Conservation (phyloP, 2,888 invertebrate genomes). For the Synanthedon myopaeformis region DNA sequence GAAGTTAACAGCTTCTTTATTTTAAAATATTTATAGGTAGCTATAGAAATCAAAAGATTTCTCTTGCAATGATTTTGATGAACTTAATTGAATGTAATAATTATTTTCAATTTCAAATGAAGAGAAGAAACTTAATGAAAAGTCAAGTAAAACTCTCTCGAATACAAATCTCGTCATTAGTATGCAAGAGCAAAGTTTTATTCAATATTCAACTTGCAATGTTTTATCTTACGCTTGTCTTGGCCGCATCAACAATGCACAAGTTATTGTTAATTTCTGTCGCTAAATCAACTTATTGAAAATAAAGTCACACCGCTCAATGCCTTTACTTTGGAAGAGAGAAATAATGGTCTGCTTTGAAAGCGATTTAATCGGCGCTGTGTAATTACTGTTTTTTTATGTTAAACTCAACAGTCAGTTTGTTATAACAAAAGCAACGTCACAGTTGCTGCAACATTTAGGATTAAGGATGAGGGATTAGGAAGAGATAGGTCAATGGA, state of each 20-base stretch:
- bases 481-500: too few relatives aligned
- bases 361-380: too few relatives aligned
- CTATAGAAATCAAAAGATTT: conserved; percentile 9
- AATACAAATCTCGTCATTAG: conserved; percentile 66
- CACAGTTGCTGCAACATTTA: too few relatives aligned
- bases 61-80: conserved; percentile 19
- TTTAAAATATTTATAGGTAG: not conserved
- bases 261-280: conserved; percentile 38
- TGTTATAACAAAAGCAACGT: too few relatives aligned
- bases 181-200: conserved; percentile 68
- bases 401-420: too few relatives aligned
- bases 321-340: too few relatives aligned
- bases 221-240: conserved; percentile 58
- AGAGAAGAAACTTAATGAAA: conserved; percentile 62
- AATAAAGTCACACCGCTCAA: not conserved
- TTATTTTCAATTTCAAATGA: conserved; percentile 61
- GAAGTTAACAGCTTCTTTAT: too few relatives aligned
- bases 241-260: conserved; percentile 46
- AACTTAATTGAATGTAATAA: conserved; percentile 56
- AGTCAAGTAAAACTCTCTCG: conserved; percentile 62
- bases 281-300: conserved; percentile 23
- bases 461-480: too few relatives aligned
- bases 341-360: too few relatives aligned
- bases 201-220: conserved; percentile 60
- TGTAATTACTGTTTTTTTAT: too few relatives aligned